Evolutionary conservation across 2,888 invertebrate genomes (phyloP).

Genomic region (Phaonia tiefii): DNA sequence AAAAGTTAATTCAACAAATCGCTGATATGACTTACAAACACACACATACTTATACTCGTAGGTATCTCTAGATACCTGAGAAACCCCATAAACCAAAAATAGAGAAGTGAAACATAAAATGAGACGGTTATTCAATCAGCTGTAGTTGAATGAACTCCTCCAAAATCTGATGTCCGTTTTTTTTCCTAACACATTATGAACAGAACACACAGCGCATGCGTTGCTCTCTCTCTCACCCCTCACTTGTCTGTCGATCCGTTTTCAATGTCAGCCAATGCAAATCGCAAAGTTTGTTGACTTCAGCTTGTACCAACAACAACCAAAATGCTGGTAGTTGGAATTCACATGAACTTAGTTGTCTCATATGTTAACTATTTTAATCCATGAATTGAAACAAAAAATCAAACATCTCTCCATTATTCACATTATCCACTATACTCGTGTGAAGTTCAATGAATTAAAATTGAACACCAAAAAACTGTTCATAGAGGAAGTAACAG

Average conservation of each 20-base stretch:
- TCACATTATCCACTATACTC: background rate
- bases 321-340: no score
- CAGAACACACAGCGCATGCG: slow-evolving; percentile 35
- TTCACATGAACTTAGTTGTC: background rate
- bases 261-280: slow-evolving; percentile 66
- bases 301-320: background rate
- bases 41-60: no score
- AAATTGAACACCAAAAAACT: slow-evolving; percentile 19
- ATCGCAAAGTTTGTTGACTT: slow-evolving; percentile 63
- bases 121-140: slow-evolving; percentile 34
- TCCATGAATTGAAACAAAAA: background rate
- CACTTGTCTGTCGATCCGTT: slow-evolving; percentile 10
- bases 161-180: background rate
- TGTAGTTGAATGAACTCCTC: slow-evolving; percentile 62
- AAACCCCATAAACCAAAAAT: background rate
- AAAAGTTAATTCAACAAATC: background rate
- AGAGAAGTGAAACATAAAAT: slow-evolving; percentile 10
- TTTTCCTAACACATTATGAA: no score
- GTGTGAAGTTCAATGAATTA: slow-evolving; percentile 33
- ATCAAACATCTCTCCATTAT: no score
- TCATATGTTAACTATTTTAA: background rate
- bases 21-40: slow-evolving; percentile 4
- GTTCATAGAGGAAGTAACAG: slow-evolving; percentile 36
- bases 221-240: no score
- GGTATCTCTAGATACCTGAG: no score